Conservation (phyloP, 53 echinoderm and acorn worm species). For the Echinometra lucunter region DNA sequence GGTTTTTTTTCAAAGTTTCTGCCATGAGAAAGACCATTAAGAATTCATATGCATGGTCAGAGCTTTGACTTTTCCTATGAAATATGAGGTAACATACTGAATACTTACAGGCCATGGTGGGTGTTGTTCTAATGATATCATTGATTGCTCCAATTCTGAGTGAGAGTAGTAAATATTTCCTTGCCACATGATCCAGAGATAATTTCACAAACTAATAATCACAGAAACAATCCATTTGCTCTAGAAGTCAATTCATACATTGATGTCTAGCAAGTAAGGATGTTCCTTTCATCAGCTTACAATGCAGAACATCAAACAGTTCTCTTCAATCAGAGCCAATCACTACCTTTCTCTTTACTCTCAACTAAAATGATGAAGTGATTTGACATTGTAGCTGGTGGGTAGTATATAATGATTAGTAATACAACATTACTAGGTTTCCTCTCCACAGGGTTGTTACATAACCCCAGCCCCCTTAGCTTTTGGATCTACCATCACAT, state of each 20-base stretch:
- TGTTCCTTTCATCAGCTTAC: not conserved
- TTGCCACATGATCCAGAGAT: slow-evolving; percentile 42
- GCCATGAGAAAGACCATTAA: not conserved
- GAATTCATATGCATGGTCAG: not conserved
- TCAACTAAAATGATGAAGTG: slow-evolving; percentile 9
- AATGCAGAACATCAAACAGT: not conserved
- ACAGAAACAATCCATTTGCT: slow-evolving; percentile 7
- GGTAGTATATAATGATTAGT: slow-evolving; percentile 26
- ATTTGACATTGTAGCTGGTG: slow-evolving; percentile 1
- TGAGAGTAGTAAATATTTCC: slow-evolving; percentile 17
- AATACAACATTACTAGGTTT: slow-evolving; percentile 22
- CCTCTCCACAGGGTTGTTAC: not conserved
- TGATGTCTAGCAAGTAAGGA: not conserved
- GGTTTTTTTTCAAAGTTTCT: too few species aligned
- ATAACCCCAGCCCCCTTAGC: slow-evolving; percentile 16
- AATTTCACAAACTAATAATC: not conserved
- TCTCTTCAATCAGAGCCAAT: not conserved
- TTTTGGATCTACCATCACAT: not conserved
- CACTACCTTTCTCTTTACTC: not conserved
- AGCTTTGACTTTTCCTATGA: not conserved
- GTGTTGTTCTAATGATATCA: slow-evolving; percentile 1
- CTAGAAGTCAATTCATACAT: not conserved
- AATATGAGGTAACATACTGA: not conserved
- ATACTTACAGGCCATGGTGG: slow-evolving; percentile 36
- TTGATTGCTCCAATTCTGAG: slow-evolving; percentile 5